Base-by-base conservation (phyloP, 2,113 vertebrate species). In the Boulengeromyrus knoepffleri region DNA sequence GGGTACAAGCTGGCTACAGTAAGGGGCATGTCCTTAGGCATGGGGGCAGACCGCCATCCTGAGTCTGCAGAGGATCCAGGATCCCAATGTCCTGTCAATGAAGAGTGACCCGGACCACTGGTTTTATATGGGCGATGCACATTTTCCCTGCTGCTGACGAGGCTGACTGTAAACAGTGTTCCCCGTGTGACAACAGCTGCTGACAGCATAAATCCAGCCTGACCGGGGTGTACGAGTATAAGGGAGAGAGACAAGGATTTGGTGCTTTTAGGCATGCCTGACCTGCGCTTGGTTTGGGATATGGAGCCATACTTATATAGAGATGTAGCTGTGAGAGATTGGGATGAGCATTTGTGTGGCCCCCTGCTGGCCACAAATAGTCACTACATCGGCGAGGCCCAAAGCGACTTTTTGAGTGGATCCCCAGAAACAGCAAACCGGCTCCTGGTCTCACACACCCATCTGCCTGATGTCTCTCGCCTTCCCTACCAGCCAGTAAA, bases 121-220 rank as follows among this genome's bases (percentile, higher is more conserved):
- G 89, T 42, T 92, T 56, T 91, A 92, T 89, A 90, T 9, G 91
- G 87, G 89, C 56, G 90, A 92, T 90, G 89, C 89, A 92, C 90
- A 93, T 93, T 92, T 89, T 24, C 56, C 90, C 70, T 88, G 89
- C 86, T 93, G 91, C 91, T 94, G 93, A 94, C 88, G 86, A 87
- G 89, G 91, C 88, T 90, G 62, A 85, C 45, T 36, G 74, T 90
- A 45, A 85, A 90, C 47, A 90, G 56, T 74, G 87, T 88, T 66
- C 90, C 88, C 12, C 2, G 24, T 83, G 39, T 42, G 42, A 89
- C 52, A 90, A 52, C 85, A 85, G 80, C 19, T 80, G 9, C 39
- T 56, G 80, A 88, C 88, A 85, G 88, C n/a, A 70, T 39, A 27
- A 31, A 80, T 90, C 83, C 90, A 70, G 88, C 77, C 49, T 62